Conservation (phyloP, 2,888 invertebrate species). For the Polymixis flavicincta region DNA sequence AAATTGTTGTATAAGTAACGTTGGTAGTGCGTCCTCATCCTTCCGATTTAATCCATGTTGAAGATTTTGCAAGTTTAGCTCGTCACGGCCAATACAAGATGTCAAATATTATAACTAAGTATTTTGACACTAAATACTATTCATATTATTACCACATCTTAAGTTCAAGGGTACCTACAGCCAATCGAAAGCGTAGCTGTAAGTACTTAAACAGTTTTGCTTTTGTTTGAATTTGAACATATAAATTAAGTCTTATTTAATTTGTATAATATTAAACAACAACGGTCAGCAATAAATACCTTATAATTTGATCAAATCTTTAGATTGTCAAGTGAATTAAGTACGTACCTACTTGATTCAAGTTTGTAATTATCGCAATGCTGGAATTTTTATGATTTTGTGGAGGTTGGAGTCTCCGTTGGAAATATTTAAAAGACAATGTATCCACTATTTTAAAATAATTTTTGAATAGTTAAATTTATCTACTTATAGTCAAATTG, state of each 20-base stretch:
- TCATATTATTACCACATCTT: constrained; percentile 30
- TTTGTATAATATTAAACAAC: background rate
- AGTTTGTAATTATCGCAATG: background rate
- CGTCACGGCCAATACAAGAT: constrained; percentile 9
- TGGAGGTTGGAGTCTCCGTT: background rate
- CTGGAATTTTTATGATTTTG: background rate
- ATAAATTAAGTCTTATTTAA: constrained; percentile 12
- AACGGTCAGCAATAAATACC: background rate
- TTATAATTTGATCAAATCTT: constrained; percentile 4
- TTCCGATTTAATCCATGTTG: background rate
- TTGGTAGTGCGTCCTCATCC: background rate
- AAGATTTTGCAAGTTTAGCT: background rate
- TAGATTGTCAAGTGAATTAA: constrained; percentile 1
- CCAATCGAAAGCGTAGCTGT: background rate
- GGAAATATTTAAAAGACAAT: background rate
- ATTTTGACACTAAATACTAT: constrained; percentile 19
- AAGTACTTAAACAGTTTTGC: background rate
- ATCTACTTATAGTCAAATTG: background rate
- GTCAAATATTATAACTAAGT: background rate
- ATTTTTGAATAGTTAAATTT: background rate
- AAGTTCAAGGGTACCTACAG: constrained; percentile 42
- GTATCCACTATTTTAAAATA: background rate
- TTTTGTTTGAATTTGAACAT: too few relatives aligned
- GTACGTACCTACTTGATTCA: background rate
- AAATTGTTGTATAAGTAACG: background rate